Conservation (phyloP, 2,888 invertebrate species). For the Crematogaster levior region DNA sequence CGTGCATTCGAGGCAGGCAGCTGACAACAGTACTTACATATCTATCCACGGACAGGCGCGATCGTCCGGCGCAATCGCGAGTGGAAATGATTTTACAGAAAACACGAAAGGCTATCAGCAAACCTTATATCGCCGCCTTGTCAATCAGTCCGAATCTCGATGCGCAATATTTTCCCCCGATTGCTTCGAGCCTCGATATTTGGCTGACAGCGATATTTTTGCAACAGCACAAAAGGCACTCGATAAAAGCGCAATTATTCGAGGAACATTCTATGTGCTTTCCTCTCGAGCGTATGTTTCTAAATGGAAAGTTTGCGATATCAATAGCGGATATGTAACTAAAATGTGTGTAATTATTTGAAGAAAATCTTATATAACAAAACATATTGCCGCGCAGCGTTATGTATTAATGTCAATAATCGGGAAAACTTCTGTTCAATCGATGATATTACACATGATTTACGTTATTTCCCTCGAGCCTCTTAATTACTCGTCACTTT, state of each 20-base stretch:
- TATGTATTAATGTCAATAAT: slow-evolving; percentile 33
- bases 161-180: not conserved
- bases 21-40: slow-evolving; percentile 29
- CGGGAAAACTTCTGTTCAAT: not conserved
- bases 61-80: slow-evolving; percentile 17
- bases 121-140: slow-evolving; percentile 2
- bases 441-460: not conserved
- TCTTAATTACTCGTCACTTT: slow-evolving; percentile 16
- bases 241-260: slow-evolving; percentile 22
- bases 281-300: not conserved
- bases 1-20: slow-evolving; percentile 15
- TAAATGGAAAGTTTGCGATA: slow-evolving; percentile 16
- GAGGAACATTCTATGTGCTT: slow-evolving; percentile 9
- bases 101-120: not conserved
- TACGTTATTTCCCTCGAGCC: not conserved
- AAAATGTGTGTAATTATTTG: slow-evolving; percentile 3
- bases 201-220: slow-evolving; percentile 1
- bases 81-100: slow-evolving; percentile 22
- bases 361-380: slow-evolving; percentile 23
- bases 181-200: not conserved
- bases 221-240: not conserved
- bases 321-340: not conserved
- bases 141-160: slow-evolving; percentile 9
- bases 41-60: slow-evolving; percentile 3
- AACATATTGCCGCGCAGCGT: not conserved